phyloP scores from a whole-genome alignment of 1,140 invertebrate genomes.

The Eubasilissa regina region DNA sequence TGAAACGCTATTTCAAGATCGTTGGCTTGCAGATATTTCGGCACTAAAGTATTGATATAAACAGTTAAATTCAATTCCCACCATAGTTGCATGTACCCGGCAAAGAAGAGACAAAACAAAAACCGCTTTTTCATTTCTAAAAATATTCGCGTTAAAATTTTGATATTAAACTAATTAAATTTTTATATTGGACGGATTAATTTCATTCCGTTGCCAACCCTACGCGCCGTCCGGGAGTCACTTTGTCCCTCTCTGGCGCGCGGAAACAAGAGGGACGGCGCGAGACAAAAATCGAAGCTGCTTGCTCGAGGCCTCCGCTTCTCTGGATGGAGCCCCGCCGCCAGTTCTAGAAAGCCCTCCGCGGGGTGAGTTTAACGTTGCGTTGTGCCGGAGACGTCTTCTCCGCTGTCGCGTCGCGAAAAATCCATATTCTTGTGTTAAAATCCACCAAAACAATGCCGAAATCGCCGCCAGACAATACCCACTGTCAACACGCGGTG shows the following conservation, averaged over 20 bases:
- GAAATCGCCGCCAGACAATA: neutral
- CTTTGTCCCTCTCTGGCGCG: constrained; percentile 5
- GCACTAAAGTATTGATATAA: no score
- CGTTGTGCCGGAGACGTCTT: neutral
- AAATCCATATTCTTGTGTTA: constrained; percentile 15
- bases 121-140: no score
- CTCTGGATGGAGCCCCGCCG: constrained; percentile 1
- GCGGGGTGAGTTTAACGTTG: neutral
- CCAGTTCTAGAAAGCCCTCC: constrained; percentile 13
- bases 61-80: no score
- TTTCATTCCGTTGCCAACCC: constrained; percentile 23
- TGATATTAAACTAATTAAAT: neutral
- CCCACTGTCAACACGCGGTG: neutral
- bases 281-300: constrained; percentile 44
- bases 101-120: no score
- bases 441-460: constrained; percentile 4
- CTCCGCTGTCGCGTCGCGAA: neutral
- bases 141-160: neutral
- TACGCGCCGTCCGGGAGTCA: constrained; percentile 30
- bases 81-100: no score
- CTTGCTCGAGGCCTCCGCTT: constrained; percentile 10
- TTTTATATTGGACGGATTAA: constrained; percentile 1
- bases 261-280: constrained; percentile 32
- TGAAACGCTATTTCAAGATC: no score
- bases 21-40: no score